Conservation (phyloP, 2,113 vertebrate species). For the Cinclus cinclus region DNA sequence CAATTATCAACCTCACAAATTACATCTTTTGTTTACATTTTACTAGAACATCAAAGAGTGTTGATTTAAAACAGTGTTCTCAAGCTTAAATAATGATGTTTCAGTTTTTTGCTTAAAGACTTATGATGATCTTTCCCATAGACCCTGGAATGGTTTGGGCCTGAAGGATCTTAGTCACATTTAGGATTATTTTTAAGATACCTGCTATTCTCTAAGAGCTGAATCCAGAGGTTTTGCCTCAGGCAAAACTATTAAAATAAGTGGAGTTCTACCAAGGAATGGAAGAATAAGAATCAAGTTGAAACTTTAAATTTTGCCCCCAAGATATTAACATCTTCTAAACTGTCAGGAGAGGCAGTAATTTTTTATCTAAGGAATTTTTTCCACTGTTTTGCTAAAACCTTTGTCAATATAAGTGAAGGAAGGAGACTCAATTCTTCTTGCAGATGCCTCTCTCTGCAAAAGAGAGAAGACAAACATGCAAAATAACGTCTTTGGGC, state of each 20-base stretch:
- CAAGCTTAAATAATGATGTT: constrained; percentile 14
- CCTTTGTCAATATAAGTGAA: not conserved
- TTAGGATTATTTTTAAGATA: not conserved
- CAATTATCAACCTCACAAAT: constrained; percentile 28
- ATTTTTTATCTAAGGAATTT: not conserved
- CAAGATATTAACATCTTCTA: not conserved
- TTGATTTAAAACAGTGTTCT: constrained; percentile 9
- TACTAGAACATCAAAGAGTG: constrained; percentile 6
- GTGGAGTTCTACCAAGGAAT: not conserved
- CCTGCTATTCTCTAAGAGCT: not conserved
- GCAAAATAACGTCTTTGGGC: not conserved
- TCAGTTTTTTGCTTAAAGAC: not conserved
- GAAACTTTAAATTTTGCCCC: not conserved
- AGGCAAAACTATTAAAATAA: constrained; percentile 9
- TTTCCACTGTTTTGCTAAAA: not conserved
- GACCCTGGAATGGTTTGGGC: not conserved
- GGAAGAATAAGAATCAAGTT: not conserved
- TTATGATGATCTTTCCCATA: not conserved
- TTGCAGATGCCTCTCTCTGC: not conserved
- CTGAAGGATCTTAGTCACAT: not conserved
- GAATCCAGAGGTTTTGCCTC: not conserved
- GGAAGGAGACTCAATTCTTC: not conserved
- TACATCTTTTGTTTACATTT: constrained; percentile 43
- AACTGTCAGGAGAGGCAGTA: not conserved
- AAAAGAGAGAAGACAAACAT: not conserved